Base-by-base conservation (phyloP, 2,888 invertebrate genomes). In the Drosophila flavopinicola region DNA sequence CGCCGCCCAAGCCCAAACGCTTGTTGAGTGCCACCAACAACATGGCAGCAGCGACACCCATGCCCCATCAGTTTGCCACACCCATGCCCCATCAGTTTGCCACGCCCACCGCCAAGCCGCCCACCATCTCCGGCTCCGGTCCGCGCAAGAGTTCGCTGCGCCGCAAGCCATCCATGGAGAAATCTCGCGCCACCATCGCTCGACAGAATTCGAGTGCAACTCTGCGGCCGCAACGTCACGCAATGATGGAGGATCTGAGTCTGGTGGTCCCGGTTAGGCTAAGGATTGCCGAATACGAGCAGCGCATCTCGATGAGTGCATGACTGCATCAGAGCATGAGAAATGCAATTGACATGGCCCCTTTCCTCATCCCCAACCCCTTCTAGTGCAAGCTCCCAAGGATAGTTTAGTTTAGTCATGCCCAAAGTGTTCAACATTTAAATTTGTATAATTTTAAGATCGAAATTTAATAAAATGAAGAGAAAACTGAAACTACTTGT, bases 181-280 rank as follows among this genome's bases (percentile, higher is more conserved):
- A 87, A 63, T 77, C 80, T 6, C 74, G 85, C n/a, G 72, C 85
- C 48, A 86, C 77, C 15, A 88, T 85, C 57, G 44, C 74, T 2
- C 74, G 85, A 4, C 79, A 87, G 17, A 86, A 77, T 24, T 84
- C 87, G 6, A 80, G 69, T 59, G 65, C 37, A 27, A 30, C 78
- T 1, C 35, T 88, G 20, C 77, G 79, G 44, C 87, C 88, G 3
- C 87, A 86, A 58, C 86, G 88, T 48, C 90, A 90, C 25, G 53
- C 78, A 39, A 78, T 88, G 58, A 90, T 90, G 90, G 89, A 90
- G 67, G 90, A 90, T 63, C 70, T 90, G 39, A 88, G 87, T 42
- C 66, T 90, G 30, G 89, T 90, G 6, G 78, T 89, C 38, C 89
- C 90, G 3, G 90, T 90, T 10, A 77, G 85, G 51, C 59, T 90